Conservation (phyloP, 2,113 vertebrate species). For the Cyanoramphus novaezelandiae region DNA sequence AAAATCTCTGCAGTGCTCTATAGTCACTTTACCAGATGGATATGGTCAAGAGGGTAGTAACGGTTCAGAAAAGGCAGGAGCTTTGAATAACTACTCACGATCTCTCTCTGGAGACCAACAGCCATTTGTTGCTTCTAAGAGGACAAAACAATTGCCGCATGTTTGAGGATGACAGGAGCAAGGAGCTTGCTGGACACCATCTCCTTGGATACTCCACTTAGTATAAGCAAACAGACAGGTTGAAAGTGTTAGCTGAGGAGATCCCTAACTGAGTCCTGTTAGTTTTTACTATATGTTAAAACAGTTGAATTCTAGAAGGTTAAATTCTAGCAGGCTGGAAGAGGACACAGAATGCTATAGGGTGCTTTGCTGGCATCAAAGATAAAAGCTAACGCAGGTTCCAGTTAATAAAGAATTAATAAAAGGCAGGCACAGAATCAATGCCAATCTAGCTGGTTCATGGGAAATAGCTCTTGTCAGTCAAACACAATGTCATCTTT, state of each 20-base stretch:
- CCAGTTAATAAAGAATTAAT: conserved; percentile 26
- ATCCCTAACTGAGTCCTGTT: neutral
- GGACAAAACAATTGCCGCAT: neutral
- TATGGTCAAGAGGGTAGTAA: neutral
- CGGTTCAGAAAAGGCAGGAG: neutral
- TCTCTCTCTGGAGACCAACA: neutral
- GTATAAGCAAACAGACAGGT: neutral
- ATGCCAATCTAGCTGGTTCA: neutral
- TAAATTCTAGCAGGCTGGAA: neutral
- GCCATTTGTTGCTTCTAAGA: neutral
- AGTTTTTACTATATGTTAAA: neutral
- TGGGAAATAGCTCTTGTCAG: conserved; percentile 11
- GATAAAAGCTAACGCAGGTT: neutral
- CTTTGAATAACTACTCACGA: neutral
- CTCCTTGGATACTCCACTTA: neutral
- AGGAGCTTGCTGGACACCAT: neutral
- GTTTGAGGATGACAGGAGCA: neutral
- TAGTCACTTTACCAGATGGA: neutral
- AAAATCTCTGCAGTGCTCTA: neutral
- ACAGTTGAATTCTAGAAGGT: neutral
- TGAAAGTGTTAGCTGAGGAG: neutral
- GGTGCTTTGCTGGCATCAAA: neutral
- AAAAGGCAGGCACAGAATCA: neutral
- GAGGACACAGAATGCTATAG: neutral
- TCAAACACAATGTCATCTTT: neutral